Base-by-base conservation (phyloP, 2,113 vertebrate species). In the Cryptoleucopteryx plumbea region DNA sequence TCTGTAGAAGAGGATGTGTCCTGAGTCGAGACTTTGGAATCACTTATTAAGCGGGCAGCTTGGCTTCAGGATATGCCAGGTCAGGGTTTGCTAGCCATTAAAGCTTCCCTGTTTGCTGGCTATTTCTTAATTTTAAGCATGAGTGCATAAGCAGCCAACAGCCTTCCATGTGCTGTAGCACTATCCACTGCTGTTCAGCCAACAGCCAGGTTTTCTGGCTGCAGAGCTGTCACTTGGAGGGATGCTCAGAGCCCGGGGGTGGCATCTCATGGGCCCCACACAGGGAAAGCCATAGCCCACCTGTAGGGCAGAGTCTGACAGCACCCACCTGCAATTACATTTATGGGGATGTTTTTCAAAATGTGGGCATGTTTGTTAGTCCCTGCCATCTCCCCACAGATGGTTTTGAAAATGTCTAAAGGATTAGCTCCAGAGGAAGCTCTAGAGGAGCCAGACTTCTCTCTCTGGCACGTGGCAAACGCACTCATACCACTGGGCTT, bases 381-480 rank as follows among this genome's bases (percentile, higher is more conserved):
- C 43, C 32, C 26, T 26, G 10, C 11, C 23, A 23, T 27, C 16
- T 61, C 32, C 22, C 7, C 20, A 50, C 3, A 13, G 34, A 16
- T 19, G 6, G 13, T 56, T 92, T 47, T 59, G 55, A 62, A 90
- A 90, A 83, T 15, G 12, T 9, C 38, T 48, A 27, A n/a, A 62
- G 29, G 55, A 75, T 88, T 72, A 83, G 31, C 79, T 70, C 13
- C 43, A 45, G 43, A 71, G 42, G 8, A 87, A 38, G 17, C 20
- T 23, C 50, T 31, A 55, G 55, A 71, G 40, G 11, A 71, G 40
- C 31, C 42, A 68, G 43, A 11, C 7, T 82, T 47, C 26, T 79
- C 13, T n/a, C 50, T 67, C 7, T 67, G 59, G 38, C 1, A 1
- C n/a, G 7, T 0, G 5, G 67, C n/a, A 86, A 74, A 65, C 0